Conservation (phyloP, 2,113 vertebrate genomes). For the Megaleporinus macrocephalus region DNA sequence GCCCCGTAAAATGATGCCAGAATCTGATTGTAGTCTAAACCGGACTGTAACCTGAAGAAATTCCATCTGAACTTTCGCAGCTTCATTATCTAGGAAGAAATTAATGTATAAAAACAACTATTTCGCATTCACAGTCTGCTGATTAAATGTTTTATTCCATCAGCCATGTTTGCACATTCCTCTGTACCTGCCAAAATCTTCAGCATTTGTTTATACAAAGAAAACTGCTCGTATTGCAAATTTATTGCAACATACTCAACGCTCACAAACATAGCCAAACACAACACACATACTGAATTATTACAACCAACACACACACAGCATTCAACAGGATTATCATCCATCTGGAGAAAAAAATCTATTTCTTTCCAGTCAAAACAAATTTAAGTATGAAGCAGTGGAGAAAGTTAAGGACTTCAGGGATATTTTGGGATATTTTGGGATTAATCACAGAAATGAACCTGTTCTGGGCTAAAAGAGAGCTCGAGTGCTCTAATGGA, state of each 20-base stretch:
- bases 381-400: neutral
- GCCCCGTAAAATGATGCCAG: too few species aligned
- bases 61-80: too few species aligned
- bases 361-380: neutral
- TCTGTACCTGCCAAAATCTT: conserved; percentile 46
- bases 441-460: conserved; percentile 9
- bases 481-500: neutral
- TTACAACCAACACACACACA: conserved; percentile 31
- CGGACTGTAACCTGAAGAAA: too few species aligned
- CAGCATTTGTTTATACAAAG: conserved; percentile 24
- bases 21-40: too few species aligned
- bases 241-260: conserved; percentile 38
- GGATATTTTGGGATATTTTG: conserved; percentile 1
- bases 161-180: conserved; percentile 43
- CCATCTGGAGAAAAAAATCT: neutral
- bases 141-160: conserved; percentile 36
- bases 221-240: neutral
- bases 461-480: conserved; percentile 13
- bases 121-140: neutral
- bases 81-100: too few species aligned
- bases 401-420: neutral
- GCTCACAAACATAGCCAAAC: conserved; percentile 32
- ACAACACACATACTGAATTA: conserved; percentile 40
- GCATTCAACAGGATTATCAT: neutral
- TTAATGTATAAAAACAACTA: too few species aligned